These are phyloP conservation scores for Brachyhypopomus gauderio DNA, from an alignment of 2,113 vertebrate genomes.

Conservation along the genomic window DNA sequence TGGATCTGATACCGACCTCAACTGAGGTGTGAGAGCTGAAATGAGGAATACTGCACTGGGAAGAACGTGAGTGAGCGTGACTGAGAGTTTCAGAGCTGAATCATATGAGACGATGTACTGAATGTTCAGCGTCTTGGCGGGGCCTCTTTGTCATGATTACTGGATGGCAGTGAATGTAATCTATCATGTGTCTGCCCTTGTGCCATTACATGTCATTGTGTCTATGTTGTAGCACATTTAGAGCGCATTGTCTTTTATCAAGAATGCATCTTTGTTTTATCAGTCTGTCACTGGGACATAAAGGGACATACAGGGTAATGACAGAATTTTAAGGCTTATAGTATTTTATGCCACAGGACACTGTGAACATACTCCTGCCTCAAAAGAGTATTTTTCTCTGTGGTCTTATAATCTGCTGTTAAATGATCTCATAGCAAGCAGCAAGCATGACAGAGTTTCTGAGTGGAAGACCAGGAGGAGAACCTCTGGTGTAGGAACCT, in stretches of 20 bases:
- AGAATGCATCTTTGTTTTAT: not conserved
- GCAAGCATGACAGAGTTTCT: not conserved
- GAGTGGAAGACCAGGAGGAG: not conserved
- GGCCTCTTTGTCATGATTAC: slow-evolving; percentile 4
- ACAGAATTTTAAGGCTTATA: not conserved
- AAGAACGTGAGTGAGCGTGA: not conserved
- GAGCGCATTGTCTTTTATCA: too few relatives aligned
- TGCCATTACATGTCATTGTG: too few relatives aligned
- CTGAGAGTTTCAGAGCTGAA: not conserved
- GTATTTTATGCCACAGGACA: not conserved
- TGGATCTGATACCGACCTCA: not conserved
- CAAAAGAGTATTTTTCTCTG: too few relatives aligned
- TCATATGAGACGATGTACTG: too few relatives aligned
- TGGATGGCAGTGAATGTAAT: slow-evolving; percentile 30
- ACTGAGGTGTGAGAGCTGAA: not conserved
- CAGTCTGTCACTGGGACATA: too few relatives aligned
- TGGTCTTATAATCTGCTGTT: too few relatives aligned
- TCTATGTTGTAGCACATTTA: too few relatives aligned
- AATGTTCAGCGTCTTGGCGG: not conserved
- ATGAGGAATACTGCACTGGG: not conserved
- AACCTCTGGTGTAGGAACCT: too few relatives aligned
- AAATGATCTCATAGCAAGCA: too few relatives aligned
- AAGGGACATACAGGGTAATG: too few relatives aligned
- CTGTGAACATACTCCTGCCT: too few relatives aligned
- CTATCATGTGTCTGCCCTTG: not conserved